Conservation (phyloP, 2,113 vertebrate genomes). For the Taurulus bubalis region DNA sequence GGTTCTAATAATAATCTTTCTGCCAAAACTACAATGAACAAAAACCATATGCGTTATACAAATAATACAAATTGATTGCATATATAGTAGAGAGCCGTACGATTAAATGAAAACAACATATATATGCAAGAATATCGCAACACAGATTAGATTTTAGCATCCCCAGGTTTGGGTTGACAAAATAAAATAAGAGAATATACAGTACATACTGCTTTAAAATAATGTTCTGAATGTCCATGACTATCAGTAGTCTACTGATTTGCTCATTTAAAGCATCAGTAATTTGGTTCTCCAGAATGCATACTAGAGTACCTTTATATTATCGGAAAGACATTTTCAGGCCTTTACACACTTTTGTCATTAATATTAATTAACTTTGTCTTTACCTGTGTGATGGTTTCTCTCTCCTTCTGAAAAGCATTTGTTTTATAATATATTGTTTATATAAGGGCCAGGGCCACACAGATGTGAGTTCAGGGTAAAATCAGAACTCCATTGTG, state of each 20-base stretch:
- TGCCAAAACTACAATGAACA: background rate
- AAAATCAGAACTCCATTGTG: conserved; percentile 19
- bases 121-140: conserved; percentile 17
- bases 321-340: conserved; percentile 1
- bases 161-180: conserved; percentile 1
- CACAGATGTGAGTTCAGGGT: conserved; percentile 21
- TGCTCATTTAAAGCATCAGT: conserved; percentile 13
- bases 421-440: conserved; percentile 33
- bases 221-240: conserved; percentile 17
- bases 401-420: background rate
- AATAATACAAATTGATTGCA: conserved; percentile 1
- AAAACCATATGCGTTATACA: background rate
- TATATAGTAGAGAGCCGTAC: background rate
- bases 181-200: background rate
- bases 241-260: conserved; percentile 3
- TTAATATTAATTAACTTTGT: conserved; percentile 12
- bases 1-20: background rate
- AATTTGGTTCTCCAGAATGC: background rate
- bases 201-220: conserved; percentile 5
- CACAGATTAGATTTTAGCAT: background rate
- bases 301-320: background rate
- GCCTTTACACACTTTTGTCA: background rate
- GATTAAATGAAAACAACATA: conserved; percentile 4
- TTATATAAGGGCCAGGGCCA: background rate
- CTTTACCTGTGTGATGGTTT: background rate